These are phyloP conservation scores for Micromys minutus DNA, from an alignment of 2,113 vertebrate genomes.

Conservation along the genomic window DNA sequence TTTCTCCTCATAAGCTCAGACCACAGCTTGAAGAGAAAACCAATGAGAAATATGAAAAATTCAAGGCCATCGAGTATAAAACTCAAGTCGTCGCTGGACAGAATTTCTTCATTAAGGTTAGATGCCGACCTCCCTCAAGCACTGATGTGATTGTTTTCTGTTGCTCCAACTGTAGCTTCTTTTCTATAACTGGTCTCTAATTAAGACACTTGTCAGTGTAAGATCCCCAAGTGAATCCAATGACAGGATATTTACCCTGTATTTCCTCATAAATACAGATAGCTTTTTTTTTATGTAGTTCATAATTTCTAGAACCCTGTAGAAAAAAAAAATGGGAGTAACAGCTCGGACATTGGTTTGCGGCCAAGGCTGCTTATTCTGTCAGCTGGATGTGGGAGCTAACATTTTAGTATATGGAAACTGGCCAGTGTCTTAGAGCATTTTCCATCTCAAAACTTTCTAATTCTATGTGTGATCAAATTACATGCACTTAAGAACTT, in stretches of 20 bases:
- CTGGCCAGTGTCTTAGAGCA: background rate
- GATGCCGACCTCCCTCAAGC: background rate
- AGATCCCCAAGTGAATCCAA: background rate
- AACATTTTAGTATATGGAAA: background rate
- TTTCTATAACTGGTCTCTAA: background rate
- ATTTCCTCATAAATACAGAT: slow-evolving; percentile 53
- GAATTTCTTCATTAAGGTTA: slow-evolving; percentile 93
- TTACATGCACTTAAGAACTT: background rate
- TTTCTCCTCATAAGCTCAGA: slow-evolving; percentile 82
- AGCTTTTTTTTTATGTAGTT: background rate
- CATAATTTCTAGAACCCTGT: background rate
- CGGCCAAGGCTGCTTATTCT: background rate
- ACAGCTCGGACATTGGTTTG: background rate
- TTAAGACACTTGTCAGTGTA: background rate
- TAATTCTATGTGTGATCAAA: background rate
- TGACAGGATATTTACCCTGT: background rate
- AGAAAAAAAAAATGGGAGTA: background rate
- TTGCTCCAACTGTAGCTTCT: background rate
- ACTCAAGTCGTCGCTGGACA: slow-evolving; percentile 88
- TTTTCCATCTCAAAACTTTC: background rate
- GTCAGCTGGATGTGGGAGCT: background rate
- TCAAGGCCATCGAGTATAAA: slow-evolving; percentile 83
- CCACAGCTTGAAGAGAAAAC: slow-evolving; percentile 54
- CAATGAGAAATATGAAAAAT: no score
- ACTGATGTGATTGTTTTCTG: no score